phyloP scores from a whole-genome alignment of 2,797 vertebrate genomes.

The Austrolebias charrua region DNA sequence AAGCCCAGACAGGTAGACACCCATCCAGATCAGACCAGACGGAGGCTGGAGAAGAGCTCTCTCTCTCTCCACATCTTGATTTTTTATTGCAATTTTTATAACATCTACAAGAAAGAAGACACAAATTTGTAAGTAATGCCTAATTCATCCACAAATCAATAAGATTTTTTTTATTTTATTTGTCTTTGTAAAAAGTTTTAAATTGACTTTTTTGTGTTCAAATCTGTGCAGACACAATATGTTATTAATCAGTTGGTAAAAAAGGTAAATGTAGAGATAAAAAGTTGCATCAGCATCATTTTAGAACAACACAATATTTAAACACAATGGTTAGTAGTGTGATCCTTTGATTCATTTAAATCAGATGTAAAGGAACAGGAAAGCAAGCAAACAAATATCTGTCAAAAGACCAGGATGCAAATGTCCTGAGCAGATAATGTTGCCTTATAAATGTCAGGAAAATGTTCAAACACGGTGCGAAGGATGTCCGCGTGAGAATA shows the following conservation, averaged over 20 bases:
- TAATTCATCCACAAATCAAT: not conserved
- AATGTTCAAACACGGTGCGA: not conserved
- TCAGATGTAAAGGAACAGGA: conserved; percentile 26
- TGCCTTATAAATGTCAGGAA: not conserved
- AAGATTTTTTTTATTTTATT: not conserved
- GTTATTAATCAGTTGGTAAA: not conserved
- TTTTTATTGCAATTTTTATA: not conserved
- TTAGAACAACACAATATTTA: not conserved
- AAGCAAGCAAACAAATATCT: conserved; percentile 6
- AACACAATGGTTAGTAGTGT: not conserved
- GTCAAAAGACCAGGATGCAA: conserved; percentile 26
- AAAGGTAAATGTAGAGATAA: not conserved
- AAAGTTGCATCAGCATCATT: not conserved
- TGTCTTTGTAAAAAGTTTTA: too few relatives aligned
- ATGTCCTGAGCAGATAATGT: not conserved
- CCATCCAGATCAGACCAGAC: conserved; percentile 25
- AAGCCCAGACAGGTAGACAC: conserved; percentile 32
- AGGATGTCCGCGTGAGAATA: not conserved
- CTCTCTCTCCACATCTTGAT: not conserved
- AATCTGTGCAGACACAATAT: not conserved
- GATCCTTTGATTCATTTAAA: conserved; percentile 21
- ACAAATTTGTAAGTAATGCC: conserved; percentile 35
- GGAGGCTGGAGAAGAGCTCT: conserved; percentile 12
- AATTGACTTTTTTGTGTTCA: not conserved
- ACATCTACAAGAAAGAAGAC: not conserved